Conservation (phyloP, 2,113 vertebrate genomes). For the Naja naja region DNA sequence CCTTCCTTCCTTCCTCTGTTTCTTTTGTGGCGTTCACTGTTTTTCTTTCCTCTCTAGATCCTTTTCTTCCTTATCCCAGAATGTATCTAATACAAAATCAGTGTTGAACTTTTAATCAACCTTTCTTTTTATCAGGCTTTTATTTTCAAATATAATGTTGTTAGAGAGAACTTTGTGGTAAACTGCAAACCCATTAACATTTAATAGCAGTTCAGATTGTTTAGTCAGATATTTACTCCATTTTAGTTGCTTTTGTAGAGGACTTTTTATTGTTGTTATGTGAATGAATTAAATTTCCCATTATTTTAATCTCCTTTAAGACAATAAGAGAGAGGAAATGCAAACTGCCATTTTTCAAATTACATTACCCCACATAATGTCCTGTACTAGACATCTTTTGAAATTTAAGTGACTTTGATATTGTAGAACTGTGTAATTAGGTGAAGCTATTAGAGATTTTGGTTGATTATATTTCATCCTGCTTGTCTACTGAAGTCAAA, state of each 20-base stretch:
- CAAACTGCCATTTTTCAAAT: conserved; percentile 24
- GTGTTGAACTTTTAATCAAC: neutral
- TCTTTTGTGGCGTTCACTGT: neutral
- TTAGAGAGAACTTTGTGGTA: conserved; percentile 5
- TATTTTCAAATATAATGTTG: neutral
- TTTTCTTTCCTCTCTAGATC: neutral
- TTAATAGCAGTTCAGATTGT: conserved; percentile 27
- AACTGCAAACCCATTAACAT: conserved; percentile 27
- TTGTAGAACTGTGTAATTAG: conserved; percentile 18
- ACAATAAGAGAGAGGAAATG: conserved; percentile 23
- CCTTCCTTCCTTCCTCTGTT: neutral
- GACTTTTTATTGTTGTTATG: neutral
- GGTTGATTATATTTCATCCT: neutral
- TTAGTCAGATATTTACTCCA: conserved; percentile 23
- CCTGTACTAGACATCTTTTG: neutral
- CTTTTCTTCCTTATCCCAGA: conserved; percentile 17
- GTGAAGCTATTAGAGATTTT: conserved; percentile 16
- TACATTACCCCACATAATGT: conserved; percentile 20
- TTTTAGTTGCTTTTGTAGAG: conserved; percentile 5
- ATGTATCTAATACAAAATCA: conserved; percentile 28
- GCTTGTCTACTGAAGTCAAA: conserved; percentile 1
- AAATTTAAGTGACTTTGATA: conserved; percentile 27
- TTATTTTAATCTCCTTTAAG: conserved; percentile 22
- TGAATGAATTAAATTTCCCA: conserved; percentile 26
- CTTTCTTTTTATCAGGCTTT: conserved; percentile 15